Conservation (phyloP, 2,113 vertebrate species). For the Herpetotheres cachinnans region DNA sequence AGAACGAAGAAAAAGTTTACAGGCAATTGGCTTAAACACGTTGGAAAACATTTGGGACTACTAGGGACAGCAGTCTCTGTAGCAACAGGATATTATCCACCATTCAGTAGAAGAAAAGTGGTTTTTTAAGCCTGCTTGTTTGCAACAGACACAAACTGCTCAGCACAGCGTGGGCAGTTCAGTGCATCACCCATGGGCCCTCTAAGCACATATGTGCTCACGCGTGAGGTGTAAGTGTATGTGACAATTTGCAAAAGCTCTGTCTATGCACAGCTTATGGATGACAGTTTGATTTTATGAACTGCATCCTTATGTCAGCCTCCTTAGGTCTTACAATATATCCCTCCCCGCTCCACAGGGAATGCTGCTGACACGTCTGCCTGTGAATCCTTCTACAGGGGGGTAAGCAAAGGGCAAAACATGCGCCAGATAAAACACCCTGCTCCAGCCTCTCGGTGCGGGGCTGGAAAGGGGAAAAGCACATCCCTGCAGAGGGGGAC, state of each 20-base stretch:
- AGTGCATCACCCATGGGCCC: neutral
- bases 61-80: neutral
- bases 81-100: neutral
- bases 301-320: neutral
- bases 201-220: neutral
- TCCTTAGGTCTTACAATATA: neutral
- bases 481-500: neutral
- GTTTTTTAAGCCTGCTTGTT: neutral
- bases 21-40: neutral
- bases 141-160: neutral
- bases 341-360: neutral
- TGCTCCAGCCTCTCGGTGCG: accelerated
- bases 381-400: neutral
- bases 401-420: neutral
- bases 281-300: conserved; percentile 2
- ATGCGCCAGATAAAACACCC: neutral
- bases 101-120: neutral
- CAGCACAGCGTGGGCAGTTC: neutral
- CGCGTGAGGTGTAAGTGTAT: neutral
- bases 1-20: neutral
- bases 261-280: neutral
- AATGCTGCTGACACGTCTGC: neutral
- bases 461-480: neutral
- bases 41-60: conserved; percentile 9
- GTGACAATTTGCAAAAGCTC: conserved; percentile 26